These are phyloP conservation scores for Platyscapa corneri DNA, from an alignment of 1,140 invertebrate species.

Conservation along the genomic window DNA sequence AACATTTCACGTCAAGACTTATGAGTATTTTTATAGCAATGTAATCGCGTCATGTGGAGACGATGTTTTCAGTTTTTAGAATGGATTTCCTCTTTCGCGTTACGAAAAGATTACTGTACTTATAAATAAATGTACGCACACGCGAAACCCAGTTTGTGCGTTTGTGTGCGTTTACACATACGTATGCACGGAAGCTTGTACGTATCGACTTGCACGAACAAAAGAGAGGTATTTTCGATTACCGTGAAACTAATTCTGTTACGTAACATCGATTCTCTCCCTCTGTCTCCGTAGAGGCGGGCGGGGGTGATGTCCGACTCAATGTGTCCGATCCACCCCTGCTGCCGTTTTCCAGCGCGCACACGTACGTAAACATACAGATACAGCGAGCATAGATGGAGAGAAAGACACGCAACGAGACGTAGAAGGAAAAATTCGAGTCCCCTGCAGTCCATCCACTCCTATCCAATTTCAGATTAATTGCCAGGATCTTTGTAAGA, in stretches of 20 bases:
- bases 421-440: slow-evolving; percentile 36
- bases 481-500: slow-evolving; percentile 61
- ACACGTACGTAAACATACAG: slow-evolving; percentile 41
- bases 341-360: slow-evolving; percentile 32
- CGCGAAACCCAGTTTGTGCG: too few species aligned
- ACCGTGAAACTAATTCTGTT: slow-evolving; percentile 39
- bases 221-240: slow-evolving; percentile 37
- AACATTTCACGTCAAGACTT: not conserved
- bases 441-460: slow-evolving; percentile 45
- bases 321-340: slow-evolving; percentile 49
- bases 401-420: slow-evolving; percentile 25
- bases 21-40: not conserved
- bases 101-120: not conserved
- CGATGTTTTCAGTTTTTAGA: not conserved
- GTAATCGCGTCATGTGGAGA: not conserved
- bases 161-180: too few species aligned
- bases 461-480: slow-evolving; percentile 71
- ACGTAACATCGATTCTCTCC: slow-evolving; percentile 37
- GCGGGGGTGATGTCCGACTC: slow-evolving; percentile 8
- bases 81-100: not conserved
- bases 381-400: too few species aligned
- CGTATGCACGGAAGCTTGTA: not conserved
- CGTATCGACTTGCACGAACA: not conserved
- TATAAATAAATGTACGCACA: not conserved
- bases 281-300: not conserved